Evolutionary conservation across 2,888 invertebrate species (phyloP), one percentile per base, ranked within the genome.

Genomic region (Gasteruption jaculator): DNA sequence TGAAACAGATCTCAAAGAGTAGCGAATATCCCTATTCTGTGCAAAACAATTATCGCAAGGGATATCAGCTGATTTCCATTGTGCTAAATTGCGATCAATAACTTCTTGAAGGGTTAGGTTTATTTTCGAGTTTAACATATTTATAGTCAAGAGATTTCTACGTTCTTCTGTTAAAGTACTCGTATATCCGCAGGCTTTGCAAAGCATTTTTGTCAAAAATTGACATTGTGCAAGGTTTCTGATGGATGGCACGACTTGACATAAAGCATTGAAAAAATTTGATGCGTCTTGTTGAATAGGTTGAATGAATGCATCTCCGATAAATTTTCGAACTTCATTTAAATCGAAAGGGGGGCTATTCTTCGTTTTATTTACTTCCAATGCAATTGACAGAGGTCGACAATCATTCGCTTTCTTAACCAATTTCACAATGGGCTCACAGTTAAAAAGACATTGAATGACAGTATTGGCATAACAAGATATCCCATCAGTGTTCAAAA

Each of bases 331-430:
- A 20, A 35, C 35, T n/a, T n/a, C n/a, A n/a, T n/a, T n/a, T n/a
- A n/a, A n/a, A n/a, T n/a, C n/a, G n/a, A n/a, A n/a, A n/a, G n/a
- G 40, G 46, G 41, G 37, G 44, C 46, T 22, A 22, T 10, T 22
- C 7, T 10, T 8, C 24, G 10, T 22, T 10, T 22, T 7, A 22
- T 8, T 8, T n/a, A n/a, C n/a, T n/a, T n/a, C n/a, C n/a, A 31
- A 18, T 31, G 5, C 4, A 15, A 19, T 14, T 8, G 20, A 31
- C 21, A 39, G 30, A 25, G 46, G 43, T 41, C 43, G 41, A 41
- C 47, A 50, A 29, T 47, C 38, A 27, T 26, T 37, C 12, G 10
- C n/a, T 24, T 19, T 36, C 1, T 12, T 3, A 5, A 42, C n/a
- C 12, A 15, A 19, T 16, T 12, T 22, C 20, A 38, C 8, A 5